Evolutionary conservation across 2,113 vertebrate species (phyloP).

Genomic region (Chiloscyllium plagiosum): DNA sequence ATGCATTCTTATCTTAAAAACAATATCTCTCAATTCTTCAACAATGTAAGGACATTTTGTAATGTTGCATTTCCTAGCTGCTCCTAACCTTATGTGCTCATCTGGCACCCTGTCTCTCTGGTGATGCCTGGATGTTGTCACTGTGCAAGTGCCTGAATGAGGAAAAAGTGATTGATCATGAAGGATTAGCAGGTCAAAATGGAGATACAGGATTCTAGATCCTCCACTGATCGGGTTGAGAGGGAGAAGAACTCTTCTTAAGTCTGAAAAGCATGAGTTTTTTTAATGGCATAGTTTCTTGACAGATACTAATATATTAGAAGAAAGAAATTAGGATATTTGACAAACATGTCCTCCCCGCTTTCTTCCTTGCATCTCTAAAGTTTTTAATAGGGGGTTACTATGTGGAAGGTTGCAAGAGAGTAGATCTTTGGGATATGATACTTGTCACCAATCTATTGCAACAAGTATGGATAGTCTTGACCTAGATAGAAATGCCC

Average conservation of each 20-base stretch:
- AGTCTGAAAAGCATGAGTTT: neutral
- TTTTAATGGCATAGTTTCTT: neutral
- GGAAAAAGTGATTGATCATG: neutral
- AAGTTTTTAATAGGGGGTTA: neutral
- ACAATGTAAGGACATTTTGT: neutral
- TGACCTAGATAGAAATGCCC: neutral
- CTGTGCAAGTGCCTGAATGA: neutral
- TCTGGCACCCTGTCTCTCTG: neutral
- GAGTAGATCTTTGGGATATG: neutral
- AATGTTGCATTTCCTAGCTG: neutral
- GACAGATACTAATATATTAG: neutral
- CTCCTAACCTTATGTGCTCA: neutral
- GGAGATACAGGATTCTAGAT: neutral
- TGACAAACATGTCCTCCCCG: neutral
- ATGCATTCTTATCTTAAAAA: neutral
- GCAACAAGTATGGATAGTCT: neutral
- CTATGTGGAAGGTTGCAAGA: neutral
- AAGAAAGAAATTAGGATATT: neutral
- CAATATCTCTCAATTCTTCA: neutral
- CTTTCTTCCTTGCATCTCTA: neutral
- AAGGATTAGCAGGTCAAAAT: neutral
- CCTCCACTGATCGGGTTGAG: neutral
- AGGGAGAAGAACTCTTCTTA: neutral
- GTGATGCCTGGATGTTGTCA: neutral
- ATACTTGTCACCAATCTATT: neutral